These are phyloP conservation scores for Clepsis dumicolana DNA, from an alignment of 2,888 invertebrate species.

Conservation along the genomic window DNA sequence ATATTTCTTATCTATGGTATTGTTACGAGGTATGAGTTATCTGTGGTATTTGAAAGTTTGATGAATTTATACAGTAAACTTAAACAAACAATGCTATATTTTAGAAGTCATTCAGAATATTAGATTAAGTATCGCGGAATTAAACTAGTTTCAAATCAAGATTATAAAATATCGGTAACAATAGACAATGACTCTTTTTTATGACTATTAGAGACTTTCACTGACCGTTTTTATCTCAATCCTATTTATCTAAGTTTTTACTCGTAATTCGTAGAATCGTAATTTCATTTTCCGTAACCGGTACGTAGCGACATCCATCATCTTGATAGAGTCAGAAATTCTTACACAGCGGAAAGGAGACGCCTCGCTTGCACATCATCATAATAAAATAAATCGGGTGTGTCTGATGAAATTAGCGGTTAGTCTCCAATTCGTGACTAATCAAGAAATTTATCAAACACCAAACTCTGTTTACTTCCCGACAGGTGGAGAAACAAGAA, in stretches of 20 bases:
- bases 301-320: neutral
- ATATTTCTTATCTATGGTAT: constrained; percentile 6
- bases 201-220: constrained; percentile 25
- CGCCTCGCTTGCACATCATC: no score
- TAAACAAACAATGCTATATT: neutral
- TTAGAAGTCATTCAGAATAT: neutral
- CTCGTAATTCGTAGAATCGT: neutral
- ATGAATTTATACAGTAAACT: neutral
- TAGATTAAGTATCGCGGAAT: neutral
- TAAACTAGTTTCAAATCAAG: constrained; percentile 11
- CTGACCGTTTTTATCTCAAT: constrained; percentile 9
- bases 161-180: constrained; percentile 16
- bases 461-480: neutral
- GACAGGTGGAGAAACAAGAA: neutral
- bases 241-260: neutral
- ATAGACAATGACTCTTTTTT: constrained; percentile 27
- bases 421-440: neutral
- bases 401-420: no score
- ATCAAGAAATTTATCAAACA: neutral
- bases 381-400: no score
- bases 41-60: constrained; percentile 1
- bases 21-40: constrained; percentile 16
- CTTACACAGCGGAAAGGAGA: no score
- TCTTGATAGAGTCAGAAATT: neutral
- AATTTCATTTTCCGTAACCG: neutral